Evolutionary conservation across 2,113 vertebrate genomes (phyloP).

Genomic region (Trichechus manatus): DNA sequence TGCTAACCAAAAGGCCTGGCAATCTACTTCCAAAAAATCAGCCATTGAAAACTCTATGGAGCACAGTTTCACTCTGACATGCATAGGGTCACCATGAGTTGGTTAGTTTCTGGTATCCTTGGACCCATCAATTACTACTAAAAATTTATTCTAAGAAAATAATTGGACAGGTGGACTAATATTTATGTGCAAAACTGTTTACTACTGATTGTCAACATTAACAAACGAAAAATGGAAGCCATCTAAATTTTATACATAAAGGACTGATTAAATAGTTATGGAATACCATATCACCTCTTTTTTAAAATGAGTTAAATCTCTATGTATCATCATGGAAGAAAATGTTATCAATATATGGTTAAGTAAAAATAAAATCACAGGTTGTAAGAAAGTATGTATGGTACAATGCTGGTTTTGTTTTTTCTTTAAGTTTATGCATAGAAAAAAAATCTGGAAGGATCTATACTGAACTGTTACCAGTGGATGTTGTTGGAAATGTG

Average conservation of each 20-base stretch:
- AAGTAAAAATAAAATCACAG: constrained; percentile 41
- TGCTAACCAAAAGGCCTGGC: too few species aligned
- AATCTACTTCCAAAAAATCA: too few species aligned
- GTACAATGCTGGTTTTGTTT: not conserved
- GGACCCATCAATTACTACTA: not conserved
- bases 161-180: not conserved
- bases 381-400: not conserved
- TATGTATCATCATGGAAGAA: not conserved
- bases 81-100: too few species aligned
- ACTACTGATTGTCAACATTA: not conserved
- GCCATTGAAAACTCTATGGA: too few species aligned
- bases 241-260: not conserved
- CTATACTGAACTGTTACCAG: not conserved
- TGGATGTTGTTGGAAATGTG: not conserved
- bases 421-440: not conserved
- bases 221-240: not conserved
- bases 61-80: too few species aligned
- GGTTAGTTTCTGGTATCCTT: not conserved
- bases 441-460: not conserved
- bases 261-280: constrained; percentile 14
- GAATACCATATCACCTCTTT: not conserved
- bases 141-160: constrained; percentile 9
- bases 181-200: not conserved
- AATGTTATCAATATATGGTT: not conserved
- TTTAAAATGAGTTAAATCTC: not conserved